Base-by-base conservation (phyloP, 2,888 invertebrate genomes). In the Automeris io region DNA sequence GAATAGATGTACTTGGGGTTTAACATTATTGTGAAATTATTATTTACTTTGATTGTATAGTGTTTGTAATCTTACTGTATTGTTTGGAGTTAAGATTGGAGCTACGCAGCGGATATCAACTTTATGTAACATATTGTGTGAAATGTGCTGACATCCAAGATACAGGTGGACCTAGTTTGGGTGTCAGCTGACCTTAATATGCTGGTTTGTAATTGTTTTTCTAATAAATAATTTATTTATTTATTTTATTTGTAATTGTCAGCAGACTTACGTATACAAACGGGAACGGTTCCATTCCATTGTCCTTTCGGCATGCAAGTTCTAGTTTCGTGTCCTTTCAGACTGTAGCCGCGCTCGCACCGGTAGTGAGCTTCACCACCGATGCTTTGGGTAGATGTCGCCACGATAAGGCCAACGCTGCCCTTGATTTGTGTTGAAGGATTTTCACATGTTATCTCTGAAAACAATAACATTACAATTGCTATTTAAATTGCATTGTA, bases 231-330 rank as follows among this genome's bases (percentile, higher is more conserved):
- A 2, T 18, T 7, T n/a, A 3, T 18, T 8, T 3, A 18, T 5
- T 32, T 18, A 8, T 3, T 18, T 2, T 7, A 3, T 32, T 32
- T 7, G 16, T n/a, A 13, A 13, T 18, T 9, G 9, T 32, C n/a
- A 3, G 7, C 3, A 22, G 24, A 88, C 90, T 90, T 88, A 96
- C 96, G 91, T 73, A 91, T 91, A 63, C 96, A 96, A 19, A 87
- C 88, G 0, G 96, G 95, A 24, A 92, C 90, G 29, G 89, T 88
- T 21, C 95, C 95, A 43, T 90, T 91, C 96, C 96, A 97, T 26
- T 90, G 88, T n/a, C 96, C 95, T 48, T 90, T 91, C 31, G 91
- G 90, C 47, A 90, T 77, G 61, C 96, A 96, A 4, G 89, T 83
- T 48, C 96, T 89, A 0, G 93, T 93, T 33, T 91, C 90, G 66